Conservation (phyloP, 2,797 vertebrate genomes). For the Hirundo rustica region DNA sequence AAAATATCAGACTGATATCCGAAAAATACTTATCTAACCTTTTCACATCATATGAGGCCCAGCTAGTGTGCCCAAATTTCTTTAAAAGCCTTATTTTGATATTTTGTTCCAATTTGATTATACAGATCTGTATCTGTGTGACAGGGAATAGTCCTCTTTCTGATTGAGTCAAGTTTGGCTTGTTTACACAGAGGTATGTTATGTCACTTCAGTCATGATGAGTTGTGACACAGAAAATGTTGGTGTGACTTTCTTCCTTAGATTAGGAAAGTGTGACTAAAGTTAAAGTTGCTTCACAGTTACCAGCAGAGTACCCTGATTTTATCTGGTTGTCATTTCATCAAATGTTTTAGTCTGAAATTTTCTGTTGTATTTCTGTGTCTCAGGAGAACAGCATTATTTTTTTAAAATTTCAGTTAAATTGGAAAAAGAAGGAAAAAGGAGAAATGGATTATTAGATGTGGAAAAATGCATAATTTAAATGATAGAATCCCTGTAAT, state of each 20-base stretch:
- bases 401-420: not conserved
- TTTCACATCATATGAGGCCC: not conserved
- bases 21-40: not conserved
- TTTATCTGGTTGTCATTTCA: not conserved
- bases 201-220: not conserved
- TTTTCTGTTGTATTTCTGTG: not conserved
- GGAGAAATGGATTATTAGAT: not conserved
- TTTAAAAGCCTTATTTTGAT: not conserved
- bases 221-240: not conserved
- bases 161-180: not conserved
- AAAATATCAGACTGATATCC: not conserved
- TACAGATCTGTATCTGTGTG: not conserved
- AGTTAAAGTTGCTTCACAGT: not conserved
- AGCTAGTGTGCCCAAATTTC: not conserved
- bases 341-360: not conserved
- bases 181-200: not conserved
- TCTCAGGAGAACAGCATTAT: not conserved
- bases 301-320: not conserved
- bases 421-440: not conserved
- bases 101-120: not conserved
- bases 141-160: not conserved
- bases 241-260: conserved; percentile 1
- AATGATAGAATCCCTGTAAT: not conserved
- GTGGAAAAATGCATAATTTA: not conserved
- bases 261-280: not conserved